Evolutionary conservation across 2,113 vertebrate species (phyloP).

Genomic region (Epinephelus moara): DNA sequence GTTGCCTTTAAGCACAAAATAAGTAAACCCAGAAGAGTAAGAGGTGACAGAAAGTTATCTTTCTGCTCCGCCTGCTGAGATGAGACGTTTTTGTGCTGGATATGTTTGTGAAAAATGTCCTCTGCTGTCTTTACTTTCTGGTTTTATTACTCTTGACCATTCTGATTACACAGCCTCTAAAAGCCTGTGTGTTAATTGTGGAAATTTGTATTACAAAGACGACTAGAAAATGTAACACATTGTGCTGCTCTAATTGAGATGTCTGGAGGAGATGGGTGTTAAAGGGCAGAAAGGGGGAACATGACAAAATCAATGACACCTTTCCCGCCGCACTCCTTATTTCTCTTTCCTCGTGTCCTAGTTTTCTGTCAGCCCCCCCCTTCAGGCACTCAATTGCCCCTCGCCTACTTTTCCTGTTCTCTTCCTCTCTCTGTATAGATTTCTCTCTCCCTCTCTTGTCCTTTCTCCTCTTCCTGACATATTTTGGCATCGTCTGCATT

Average conservation of each 20-base stretch:
- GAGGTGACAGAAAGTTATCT: conserved; percentile 1
- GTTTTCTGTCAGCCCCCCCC: conserved; percentile 34
- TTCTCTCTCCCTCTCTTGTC: conserved; percentile 38
- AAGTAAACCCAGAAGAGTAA: neutral
- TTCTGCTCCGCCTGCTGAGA: neutral
- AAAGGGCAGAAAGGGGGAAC: conserved; percentile 35
- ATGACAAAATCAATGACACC: conserved; percentile 62
- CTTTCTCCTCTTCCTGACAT: conserved; percentile 58
- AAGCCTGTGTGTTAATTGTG: neutral
- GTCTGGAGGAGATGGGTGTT: conserved; percentile 22
- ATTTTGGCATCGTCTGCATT: conserved; percentile 61
- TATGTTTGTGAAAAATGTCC: neutral
- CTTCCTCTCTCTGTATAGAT: conserved; percentile 48
- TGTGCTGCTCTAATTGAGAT: conserved; percentile 42
- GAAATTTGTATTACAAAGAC: neutral
- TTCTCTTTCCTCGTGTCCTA: conserved; percentile 61
- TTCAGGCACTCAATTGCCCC: conserved; percentile 40
- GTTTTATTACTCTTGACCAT: neutral
- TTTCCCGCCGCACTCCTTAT: conserved; percentile 44
- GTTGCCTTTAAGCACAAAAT: neutral
- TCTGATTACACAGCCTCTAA: neutral
- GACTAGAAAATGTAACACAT: neutral
- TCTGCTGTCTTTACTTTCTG: neutral
- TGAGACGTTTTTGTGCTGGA: neutral
- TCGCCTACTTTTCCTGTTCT: conserved; percentile 60